These are phyloP conservation scores for Euphydryas editha DNA, from an alignment of 2,888 invertebrate species.

Conservation along the genomic window DNA sequence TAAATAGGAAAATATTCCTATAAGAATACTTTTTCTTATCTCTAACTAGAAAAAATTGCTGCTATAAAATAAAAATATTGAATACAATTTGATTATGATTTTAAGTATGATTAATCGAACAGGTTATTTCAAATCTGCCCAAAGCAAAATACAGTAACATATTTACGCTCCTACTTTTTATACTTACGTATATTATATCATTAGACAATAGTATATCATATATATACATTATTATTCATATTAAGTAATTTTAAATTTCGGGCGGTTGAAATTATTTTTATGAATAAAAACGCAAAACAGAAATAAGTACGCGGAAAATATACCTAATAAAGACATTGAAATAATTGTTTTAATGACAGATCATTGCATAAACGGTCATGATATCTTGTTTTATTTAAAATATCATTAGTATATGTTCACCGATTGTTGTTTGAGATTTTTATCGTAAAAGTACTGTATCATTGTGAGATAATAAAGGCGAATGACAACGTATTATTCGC, in stretches of 20 bases:
- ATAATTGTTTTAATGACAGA: constrained; percentile 72
- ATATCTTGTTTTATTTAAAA: constrained; percentile 75
- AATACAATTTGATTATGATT: too few relatives aligned
- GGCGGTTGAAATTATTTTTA: constrained; percentile 44
- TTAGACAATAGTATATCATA: background rate
- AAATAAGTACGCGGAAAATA: constrained; percentile 49
- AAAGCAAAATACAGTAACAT: too few relatives aligned
- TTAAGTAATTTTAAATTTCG: constrained; percentile 30
- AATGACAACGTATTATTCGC: constrained; percentile 82
- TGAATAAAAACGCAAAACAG: constrained; percentile 57
- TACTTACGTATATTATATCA: background rate
- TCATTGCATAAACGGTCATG: constrained; percentile 65
- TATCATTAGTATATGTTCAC: constrained; percentile 61
- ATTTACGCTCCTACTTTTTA: background rate
- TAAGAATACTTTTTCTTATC: too few relatives aligned
- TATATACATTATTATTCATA: constrained; percentile 6
- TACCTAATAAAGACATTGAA: constrained; percentile 68
- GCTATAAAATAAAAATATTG: too few relatives aligned
- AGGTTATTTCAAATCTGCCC: background rate
- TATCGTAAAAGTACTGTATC: constrained; percentile 81
- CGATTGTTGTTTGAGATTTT: constrained; percentile 77
- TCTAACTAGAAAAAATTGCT: too few relatives aligned
- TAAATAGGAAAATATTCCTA: too few relatives aligned
- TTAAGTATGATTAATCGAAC: too few relatives aligned
- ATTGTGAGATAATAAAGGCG: constrained; percentile 82